Evolutionary conservation across 2,888 invertebrate species (phyloP).

Genomic region (Morpho achilles): DNA sequence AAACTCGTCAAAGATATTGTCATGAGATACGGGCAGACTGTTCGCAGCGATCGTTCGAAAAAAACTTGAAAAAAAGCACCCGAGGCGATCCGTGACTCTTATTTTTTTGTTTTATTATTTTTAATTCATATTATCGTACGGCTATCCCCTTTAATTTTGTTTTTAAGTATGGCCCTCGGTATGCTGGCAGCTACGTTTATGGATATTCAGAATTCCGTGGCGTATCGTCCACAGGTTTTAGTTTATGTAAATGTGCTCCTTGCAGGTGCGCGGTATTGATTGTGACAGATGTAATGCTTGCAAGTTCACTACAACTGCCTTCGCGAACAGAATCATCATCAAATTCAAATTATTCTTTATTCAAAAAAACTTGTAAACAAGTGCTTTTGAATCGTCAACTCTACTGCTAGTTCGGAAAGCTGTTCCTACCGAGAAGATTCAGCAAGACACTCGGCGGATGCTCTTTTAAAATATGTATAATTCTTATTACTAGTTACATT

Average conservation of each 20-base stretch:
- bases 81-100: conserved; percentile 78
- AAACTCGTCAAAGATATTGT: conserved; percentile 79
- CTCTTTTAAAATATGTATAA: too few relatives aligned
- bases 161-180: conserved; percentile 77
- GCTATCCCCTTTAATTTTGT: conserved; percentile 80
- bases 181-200: conserved; percentile 77
- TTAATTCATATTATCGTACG: conserved; percentile 79
- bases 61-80: conserved; percentile 64
- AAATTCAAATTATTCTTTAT: too few relatives aligned
- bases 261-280: conserved; percentile 52
- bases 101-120: conserved; percentile 78
- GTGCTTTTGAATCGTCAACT: too few relatives aligned
- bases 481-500: too few relatives aligned
- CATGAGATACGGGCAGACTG: conserved; percentile 69
- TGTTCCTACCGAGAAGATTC: too few relatives aligned
- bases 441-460: too few relatives aligned
- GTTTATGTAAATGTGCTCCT: conserved; percentile 66
- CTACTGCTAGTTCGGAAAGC: too few relatives aligned
- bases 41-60: conserved; percentile 71
- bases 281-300: conserved; percentile 59
- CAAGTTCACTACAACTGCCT: conserved; percentile 7
- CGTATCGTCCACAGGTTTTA: conserved; percentile 63
- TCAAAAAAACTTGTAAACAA: too few relatives aligned
- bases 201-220: conserved; percentile 75
- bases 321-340: background rate